Evolutionary conservation across 2,888 invertebrate species (phyloP).

Genomic region (Microctonus aethiopoides): DNA sequence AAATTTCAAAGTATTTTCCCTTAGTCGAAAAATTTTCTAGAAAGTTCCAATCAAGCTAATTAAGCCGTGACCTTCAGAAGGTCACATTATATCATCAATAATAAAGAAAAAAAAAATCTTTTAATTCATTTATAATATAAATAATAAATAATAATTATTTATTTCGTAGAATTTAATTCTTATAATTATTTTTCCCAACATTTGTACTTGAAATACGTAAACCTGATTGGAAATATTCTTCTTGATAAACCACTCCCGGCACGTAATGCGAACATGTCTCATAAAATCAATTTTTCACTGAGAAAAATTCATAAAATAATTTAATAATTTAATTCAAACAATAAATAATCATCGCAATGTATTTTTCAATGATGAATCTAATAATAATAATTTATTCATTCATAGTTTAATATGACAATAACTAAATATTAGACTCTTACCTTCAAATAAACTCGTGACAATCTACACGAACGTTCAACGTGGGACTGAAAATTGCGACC

Average conservation of each 20-base stretch:
- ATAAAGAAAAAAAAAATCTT: neutral
- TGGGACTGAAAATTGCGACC: constrained; percentile 58
- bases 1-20: neutral
- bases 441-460: constrained; percentile 47
- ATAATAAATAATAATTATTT: too few relatives aligned
- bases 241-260: constrained; percentile 43
- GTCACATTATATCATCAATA: neutral
- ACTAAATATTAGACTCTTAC: constrained; percentile 47
- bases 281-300: constrained; percentile 29
- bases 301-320: constrained; percentile 15
- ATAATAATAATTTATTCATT: constrained; percentile 7
- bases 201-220: neutral
- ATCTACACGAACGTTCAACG: constrained; percentile 50
- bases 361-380: neutral
- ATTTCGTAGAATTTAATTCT: too few relatives aligned
- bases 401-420: constrained; percentile 15
- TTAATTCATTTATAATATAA: neutral
- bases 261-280: constrained; percentile 48
- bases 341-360: neutral
- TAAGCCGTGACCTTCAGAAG: constrained; percentile 40
- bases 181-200: too few relatives aligned
- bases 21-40: too few relatives aligned
- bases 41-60: too few relatives aligned
- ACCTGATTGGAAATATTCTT: constrained; percentile 43
- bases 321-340: constrained; percentile 16